Base-by-base conservation (phyloP, 2,888 invertebrate genomes). In the Tinea pellionella region DNA sequence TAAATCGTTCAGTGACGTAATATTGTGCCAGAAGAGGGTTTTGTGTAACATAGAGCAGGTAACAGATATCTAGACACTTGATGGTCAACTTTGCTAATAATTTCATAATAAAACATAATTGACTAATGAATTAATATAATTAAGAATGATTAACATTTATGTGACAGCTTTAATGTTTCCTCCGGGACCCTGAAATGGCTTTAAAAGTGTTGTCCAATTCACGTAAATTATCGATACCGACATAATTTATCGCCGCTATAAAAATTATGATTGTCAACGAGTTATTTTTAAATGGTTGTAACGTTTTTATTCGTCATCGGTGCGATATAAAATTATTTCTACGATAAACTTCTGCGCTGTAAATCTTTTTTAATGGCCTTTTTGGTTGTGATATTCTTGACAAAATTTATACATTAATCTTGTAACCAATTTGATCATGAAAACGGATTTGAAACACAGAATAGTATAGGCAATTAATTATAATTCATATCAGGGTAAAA, bases 181-280 rank as follows among this genome's bases (percentile, higher is more conserved):
- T 18, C 19, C 4, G 53, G 53, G 53, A 53, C 53, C 53, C 53
- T 53, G 16, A 24, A 53, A 53, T 24, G 53, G 24, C 24, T 24
- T 18, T 53, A 47, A 47, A 47, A 47, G 53, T n/a, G 18, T 53
- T 24, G 53, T 24, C 8, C 53, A 24, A 19, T 32, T 8, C 57
- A 29, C 57, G 29, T 61, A 61, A 61, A 61, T 61, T 57, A 56
- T 57, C 57, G 61, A 62, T 58, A 62, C 64, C 59, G 62, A 64
- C 62, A 61, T 66, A 62, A 66, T 68, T 65, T 66, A 68, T 64
- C 59, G 61, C 37, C 30, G 61, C 63, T 61, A 65, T 68, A 66
- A 69, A 61, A 70, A 67, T 67, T 63, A 65, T 66, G 65, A 67
- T 68, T 68, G 67, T 68, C 67, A 66, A 62, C 63, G 64, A 60